Conservation (phyloP, 2,797 vertebrate species). For the Dromococcyx pavoninus region DNA sequence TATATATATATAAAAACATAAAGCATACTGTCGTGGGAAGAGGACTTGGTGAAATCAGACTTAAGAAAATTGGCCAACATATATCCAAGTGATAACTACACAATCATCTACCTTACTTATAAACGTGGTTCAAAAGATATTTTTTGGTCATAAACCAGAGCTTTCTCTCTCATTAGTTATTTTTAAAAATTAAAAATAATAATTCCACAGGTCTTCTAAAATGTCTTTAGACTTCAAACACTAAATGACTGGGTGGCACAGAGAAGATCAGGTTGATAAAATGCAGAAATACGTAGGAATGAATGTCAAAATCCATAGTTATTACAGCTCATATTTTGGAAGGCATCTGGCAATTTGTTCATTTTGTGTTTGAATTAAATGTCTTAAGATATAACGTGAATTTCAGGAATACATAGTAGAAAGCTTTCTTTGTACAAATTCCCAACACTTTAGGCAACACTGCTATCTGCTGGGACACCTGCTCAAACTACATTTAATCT, state of each 20-base stretch:
- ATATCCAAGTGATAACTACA: neutral
- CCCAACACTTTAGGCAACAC: neutral
- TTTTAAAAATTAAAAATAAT: neutral
- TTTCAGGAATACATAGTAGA: neutral
- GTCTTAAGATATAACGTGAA: neutral
- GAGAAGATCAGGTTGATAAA: neutral
- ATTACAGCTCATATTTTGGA: neutral
- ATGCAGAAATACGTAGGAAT: neutral
- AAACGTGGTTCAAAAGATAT: neutral
- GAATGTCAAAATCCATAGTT: neutral
- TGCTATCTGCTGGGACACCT: neutral
- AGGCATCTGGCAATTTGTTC: conserved; percentile 18
- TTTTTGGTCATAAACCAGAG: neutral
- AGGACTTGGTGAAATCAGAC: neutral
- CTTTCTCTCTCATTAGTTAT: neutral
- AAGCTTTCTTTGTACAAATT: neutral
- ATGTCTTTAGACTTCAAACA: neutral
- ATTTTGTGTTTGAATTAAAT: conserved; percentile 21
- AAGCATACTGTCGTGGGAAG: neutral
- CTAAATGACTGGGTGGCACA: neutral
- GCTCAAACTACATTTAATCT: neutral
- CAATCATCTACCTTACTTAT: neutral
- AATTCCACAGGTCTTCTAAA: neutral
- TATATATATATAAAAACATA: no score
- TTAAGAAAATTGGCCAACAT: neutral